Base-by-base conservation (phyloP, 2,113 vertebrate species). In the Oenanthe oenanthe region DNA sequence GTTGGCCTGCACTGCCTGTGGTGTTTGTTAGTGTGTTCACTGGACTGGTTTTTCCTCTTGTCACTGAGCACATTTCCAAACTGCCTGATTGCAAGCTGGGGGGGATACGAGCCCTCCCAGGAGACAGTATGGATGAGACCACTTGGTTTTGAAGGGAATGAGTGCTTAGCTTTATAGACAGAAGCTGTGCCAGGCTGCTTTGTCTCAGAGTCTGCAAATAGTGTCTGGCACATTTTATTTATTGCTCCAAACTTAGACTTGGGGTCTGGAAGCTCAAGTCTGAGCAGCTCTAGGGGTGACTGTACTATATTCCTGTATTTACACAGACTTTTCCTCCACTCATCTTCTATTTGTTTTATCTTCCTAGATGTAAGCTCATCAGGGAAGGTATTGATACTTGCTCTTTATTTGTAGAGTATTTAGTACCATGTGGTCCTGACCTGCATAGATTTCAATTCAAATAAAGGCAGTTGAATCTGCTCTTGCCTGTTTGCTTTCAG, bases 321-420 rank as follows among this genome's bases (percentile, higher is more conserved):
- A 18, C 50, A 53, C 6, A 62, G 26, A 28, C 7, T 79, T 85
- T 66, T 56, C 29, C 63, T 85, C 51, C 31, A 80, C 43, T 10
- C 15, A 42, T 70, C 26, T 73, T 80, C 43, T 92, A 38, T 68
- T 90, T 94, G 50, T 85, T 93, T 94, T 93, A 32, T 62, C 51
- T 86, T 80, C 36, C 56, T 60, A 79, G 31, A n/a, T 57, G 25
- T 77, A 85, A 86, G 58, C 82, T 88, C 61, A 28, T 77, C 71
- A 51, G 40, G 47, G 92, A 73, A 88, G 19, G 24, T 61, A 94
- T 47, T 93, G 85, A 89, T 51, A 76, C 89, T 95, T 94, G 29
- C 13, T 85, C 34, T 87, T 57, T 79, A 88, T 90, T 88, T 88
- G 47, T 40, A 58, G 45, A 65, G 32, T 79, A 17, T 79, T 82